Percentiles rank a stretch among this genome's conserved stretches.
Evolutionary conservation across 2,113 vertebrate genomes (phyloP).

Genomic region (Dasyprocta punctata): DNA sequence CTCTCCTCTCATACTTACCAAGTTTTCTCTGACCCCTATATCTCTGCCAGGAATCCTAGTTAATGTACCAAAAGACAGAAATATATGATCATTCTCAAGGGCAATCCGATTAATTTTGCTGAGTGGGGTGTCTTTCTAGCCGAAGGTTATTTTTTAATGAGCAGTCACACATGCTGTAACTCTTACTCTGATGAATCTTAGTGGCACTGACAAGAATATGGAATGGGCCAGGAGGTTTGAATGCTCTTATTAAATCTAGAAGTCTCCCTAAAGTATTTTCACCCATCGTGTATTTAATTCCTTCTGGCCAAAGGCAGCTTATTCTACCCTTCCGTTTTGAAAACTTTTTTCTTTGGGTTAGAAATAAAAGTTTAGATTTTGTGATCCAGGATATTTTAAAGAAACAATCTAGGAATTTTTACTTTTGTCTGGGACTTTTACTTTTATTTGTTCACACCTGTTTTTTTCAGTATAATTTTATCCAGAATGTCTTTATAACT

Average conservation of each 20-base stretch:
- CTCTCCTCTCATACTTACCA: background rate
- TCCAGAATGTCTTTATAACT: background rate
- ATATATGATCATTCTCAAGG: slow-evolving; percentile 47
- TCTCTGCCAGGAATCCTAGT: slow-evolving; percentile 27
- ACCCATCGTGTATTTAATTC: slow-evolving; percentile 22
- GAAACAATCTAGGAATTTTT: background rate
- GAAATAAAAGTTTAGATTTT: background rate
- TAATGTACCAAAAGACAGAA: slow-evolving; percentile 63
- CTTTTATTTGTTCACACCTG: background rate
- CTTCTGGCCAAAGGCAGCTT: background rate
- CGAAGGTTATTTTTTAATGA: slow-evolving; percentile 72
- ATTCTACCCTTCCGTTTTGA: background rate
- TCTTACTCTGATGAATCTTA: slow-evolving; percentile 50
- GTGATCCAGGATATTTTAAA: background rate
- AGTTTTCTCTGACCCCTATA: background rate
- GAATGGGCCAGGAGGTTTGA: background rate
- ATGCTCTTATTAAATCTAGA: background rate
- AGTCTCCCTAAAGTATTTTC: background rate
- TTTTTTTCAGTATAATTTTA: background rate
- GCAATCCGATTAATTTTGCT: slow-evolving; percentile 51
- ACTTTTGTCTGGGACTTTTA: background rate
- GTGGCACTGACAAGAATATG: slow-evolving; percentile 3
- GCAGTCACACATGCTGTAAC: slow-evolving; percentile 28
- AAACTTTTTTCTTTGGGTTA: background rate
- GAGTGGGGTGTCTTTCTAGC: slow-evolving; percentile 57